These are phyloP conservation scores for Ptychoptera contaminata DNA, from an alignment of 2,888 invertebrate genomes.

Conservation along the genomic window DNA sequence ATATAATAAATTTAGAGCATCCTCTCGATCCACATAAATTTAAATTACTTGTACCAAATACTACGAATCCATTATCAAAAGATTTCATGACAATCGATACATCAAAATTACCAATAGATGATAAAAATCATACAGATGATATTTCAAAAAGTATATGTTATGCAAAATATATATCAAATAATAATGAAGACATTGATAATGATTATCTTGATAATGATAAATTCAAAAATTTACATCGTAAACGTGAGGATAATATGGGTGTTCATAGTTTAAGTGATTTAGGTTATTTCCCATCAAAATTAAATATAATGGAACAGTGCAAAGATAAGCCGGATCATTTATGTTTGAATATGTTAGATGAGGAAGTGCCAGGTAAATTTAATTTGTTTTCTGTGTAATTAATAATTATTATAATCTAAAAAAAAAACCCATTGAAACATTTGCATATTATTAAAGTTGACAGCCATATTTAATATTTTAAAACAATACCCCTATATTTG, in stretches of 20 bases:
- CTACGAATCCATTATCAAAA: constrained; percentile 7
- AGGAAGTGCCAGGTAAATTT: constrained; percentile 18
- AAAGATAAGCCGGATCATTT: constrained; percentile 14
- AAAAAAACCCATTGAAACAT: too few relatives aligned
- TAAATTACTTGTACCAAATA: constrained; percentile 12
- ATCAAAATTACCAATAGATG: constrained; percentile 5
- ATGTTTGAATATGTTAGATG: constrained; percentile 20
- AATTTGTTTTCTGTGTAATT: background rate
- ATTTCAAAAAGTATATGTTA: constrained; percentile 1
- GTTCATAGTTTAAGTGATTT: constrained; percentile 12
- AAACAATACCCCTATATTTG: too few relatives aligned
- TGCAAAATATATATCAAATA: background rate
- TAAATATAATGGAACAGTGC: constrained; percentile 17
- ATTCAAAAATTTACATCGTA: background rate
- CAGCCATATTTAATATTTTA: too few relatives aligned
- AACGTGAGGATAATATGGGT: constrained; percentile 6
- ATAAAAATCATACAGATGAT: background rate
- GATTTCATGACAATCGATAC: constrained; percentile 13
- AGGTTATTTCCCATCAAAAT: constrained; percentile 13
- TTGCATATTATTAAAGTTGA: too few relatives aligned
- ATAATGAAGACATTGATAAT: background rate
- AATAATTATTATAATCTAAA: too few relatives aligned
- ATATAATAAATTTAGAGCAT: constrained; percentile 14
- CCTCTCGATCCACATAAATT: background rate
- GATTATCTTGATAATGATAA: background rate